Evolutionary conservation across 1,140 invertebrate species (phyloP).

Genomic region (Nylanderia fulva): DNA sequence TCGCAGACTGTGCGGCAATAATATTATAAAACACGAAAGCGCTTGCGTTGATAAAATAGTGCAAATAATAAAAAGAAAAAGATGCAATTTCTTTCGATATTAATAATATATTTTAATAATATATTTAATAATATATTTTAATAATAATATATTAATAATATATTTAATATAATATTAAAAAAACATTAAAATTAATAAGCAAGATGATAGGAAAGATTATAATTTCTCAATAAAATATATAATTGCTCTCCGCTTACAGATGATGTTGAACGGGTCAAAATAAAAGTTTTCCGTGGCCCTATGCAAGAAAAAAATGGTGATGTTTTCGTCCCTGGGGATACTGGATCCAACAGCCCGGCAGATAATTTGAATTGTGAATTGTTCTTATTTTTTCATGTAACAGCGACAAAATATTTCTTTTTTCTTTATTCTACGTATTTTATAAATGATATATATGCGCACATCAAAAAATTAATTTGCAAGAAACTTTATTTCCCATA

Average conservation of each 20-base stretch:
- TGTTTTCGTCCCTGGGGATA: conserved; percentile 89
- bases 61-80: too few relatives aligned
- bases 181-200: not conserved
- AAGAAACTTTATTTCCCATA: too few relatives aligned
- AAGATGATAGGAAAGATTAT: not conserved
- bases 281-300: conserved; percentile 90
- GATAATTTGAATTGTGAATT: not conserved
- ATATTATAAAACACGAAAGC: too few relatives aligned
- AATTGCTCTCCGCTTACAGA: conserved; percentile 51
- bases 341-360: conserved; percentile 89
- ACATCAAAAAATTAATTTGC: too few relatives aligned
- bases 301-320: conserved; percentile 87
- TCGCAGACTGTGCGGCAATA: not conserved
- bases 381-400: not conserved
- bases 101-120: too few relatives aligned
- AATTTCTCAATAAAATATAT: not conserved
- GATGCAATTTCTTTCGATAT: too few relatives aligned
- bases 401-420: not conserved
- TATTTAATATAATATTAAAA: too few relatives aligned
- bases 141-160: too few relatives aligned
- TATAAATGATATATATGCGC: too few relatives aligned
- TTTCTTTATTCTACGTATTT: not conserved
- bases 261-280: conserved; percentile 88
- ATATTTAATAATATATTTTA: too few relatives aligned
- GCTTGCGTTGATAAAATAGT: too few relatives aligned